Evolutionary conservation across 2,888 invertebrate species (phyloP).

Genomic region (Ophioninae sp.): DNA sequence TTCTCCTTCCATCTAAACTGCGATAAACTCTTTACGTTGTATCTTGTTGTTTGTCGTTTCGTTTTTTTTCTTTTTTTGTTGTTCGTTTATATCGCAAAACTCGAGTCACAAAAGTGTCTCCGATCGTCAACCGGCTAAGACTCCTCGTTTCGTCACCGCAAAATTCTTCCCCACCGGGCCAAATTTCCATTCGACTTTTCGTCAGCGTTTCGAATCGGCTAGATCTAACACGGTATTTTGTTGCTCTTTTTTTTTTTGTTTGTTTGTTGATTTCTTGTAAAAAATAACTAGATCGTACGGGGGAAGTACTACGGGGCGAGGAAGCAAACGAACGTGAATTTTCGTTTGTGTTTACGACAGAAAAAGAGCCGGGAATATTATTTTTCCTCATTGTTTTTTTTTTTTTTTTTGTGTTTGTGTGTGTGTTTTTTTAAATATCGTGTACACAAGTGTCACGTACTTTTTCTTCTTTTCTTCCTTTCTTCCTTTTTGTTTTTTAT

Average conservation of each 20-base stretch:
- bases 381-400: background rate
- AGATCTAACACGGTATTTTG: conserved; percentile 71
- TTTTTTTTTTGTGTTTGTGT: no score
- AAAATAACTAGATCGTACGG: conserved; percentile 65
- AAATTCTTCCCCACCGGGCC: no score
- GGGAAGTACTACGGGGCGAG: background rate
- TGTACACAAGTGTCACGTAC: background rate
- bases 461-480: background rate
- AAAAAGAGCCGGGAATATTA: background rate
- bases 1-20: conserved; percentile 63
- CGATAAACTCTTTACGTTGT: conserved; percentile 69
- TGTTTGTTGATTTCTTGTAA: conserved; percentile 64
- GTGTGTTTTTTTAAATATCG: background rate
- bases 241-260: conserved; percentile 66
- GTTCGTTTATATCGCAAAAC: background rate
- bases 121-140: no score
- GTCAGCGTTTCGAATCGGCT: conserved; percentile 64
- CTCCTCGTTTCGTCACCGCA: background rate
- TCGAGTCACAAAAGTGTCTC: background rate
- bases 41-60: conserved; percentile 46
- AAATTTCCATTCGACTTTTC: conserved; percentile 17
- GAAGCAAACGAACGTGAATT: conserved; percentile 47
- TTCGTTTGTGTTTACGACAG: background rate
- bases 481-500: conserved; percentile 12
- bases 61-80: conserved; percentile 23